Evolutionary conservation across 2,888 invertebrate genomes (phyloP), one percentile per base, ranked within the genome.

Genomic region (Atherix ibis): DNA sequence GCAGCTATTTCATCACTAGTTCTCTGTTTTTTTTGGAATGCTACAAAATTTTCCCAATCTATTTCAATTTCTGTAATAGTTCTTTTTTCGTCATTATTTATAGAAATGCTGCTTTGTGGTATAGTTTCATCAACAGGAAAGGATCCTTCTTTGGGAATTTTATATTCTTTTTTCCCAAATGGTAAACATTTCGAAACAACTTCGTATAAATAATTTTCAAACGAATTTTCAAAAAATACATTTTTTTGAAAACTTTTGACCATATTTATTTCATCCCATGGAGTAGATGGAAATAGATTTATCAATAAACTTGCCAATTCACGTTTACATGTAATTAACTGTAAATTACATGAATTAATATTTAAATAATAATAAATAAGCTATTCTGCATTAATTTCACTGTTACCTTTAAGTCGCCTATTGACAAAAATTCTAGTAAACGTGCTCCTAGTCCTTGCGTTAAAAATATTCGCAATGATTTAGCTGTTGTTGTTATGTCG

Each of bases 241-340:
- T n/a, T n/a, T n/a, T n/a, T n/a, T n/a, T n/a, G n/a, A n/a, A n/a
- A n/a, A n/a, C n/a, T n/a, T 9, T 27, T 27, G 10, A 5, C 5
- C 16, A 16, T 5, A 28, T 28, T 28, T 4, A 13, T n/a, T 16
- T n/a, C 12, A 29, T 52, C 49, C 62, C 62, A 62, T 17, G 48
- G 48, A 39, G 54, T 53, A 37, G 54, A 56, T 25, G 62, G 62
- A 41, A 62, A 62, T 27, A 61, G 43, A 43, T 58, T 59, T 13
- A 58, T 53, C 40, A 60, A 54, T 27, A 62, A 40, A 27, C 41
- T 53, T 50, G 38, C 52, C 49, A 27, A 56, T 47, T 43, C 54
- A 51, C 40, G 48, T 50, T 43, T 54, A 3, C 57, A 58, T 18
- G 56, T 52, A 37, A 61, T 51, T 27, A 54, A 48, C 62, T 62